These are phyloP conservation scores for Misgurnus anguillicaudatus DNA, from an alignment of 2,113 vertebrate genomes.

Conservation along the genomic window DNA sequence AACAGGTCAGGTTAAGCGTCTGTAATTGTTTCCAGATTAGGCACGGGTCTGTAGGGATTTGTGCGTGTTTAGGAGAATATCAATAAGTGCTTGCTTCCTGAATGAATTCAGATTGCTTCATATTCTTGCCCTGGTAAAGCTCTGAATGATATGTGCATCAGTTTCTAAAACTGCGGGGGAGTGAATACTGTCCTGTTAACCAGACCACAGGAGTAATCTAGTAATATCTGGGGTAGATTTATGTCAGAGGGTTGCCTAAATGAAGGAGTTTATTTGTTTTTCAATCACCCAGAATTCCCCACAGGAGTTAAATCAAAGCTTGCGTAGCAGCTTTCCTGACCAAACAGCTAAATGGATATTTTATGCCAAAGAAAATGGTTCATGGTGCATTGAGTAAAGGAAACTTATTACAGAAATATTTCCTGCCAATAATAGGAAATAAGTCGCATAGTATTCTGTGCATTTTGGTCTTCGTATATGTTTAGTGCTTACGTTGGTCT, in stretches of 20 bases:
- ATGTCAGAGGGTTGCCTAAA: constrained; percentile 52
- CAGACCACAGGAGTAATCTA: constrained; percentile 47
- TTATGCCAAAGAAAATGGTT: constrained; percentile 58
- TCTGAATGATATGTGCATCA: constrained; percentile 42
- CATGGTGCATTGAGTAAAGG: constrained; percentile 54
- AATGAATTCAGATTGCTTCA: constrained; percentile 86
- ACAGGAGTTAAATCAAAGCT: constrained; percentile 52
- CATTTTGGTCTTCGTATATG: constrained; percentile 55
- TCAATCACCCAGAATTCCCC: constrained; percentile 55
- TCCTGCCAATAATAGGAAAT: constrained; percentile 60
- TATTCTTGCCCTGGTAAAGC: constrained; percentile 80
- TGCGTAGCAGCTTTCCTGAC: constrained; percentile 37
- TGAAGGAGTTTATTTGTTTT: constrained; percentile 54
- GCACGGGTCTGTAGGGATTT: constrained; percentile 67
- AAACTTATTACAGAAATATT: constrained; percentile 70
- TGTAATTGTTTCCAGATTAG: constrained; percentile 96
- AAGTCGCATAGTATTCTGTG: constrained; percentile 39
- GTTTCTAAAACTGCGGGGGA: constrained; percentile 41
- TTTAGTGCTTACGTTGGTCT: constrained; percentile 9
- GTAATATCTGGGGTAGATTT: constrained; percentile 49
- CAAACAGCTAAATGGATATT: constrained; percentile 9
- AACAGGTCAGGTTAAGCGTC: constrained; percentile 93
- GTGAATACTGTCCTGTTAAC: constrained; percentile 27
- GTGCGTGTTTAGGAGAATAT: constrained; percentile 80
- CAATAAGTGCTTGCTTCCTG: constrained; percentile 94